Percentiles rank a stretch among this genome's conserved stretches.
Evolutionary conservation across 2,797 vertebrate genomes (phyloP).

Genomic region (Betta splendens): DNA sequence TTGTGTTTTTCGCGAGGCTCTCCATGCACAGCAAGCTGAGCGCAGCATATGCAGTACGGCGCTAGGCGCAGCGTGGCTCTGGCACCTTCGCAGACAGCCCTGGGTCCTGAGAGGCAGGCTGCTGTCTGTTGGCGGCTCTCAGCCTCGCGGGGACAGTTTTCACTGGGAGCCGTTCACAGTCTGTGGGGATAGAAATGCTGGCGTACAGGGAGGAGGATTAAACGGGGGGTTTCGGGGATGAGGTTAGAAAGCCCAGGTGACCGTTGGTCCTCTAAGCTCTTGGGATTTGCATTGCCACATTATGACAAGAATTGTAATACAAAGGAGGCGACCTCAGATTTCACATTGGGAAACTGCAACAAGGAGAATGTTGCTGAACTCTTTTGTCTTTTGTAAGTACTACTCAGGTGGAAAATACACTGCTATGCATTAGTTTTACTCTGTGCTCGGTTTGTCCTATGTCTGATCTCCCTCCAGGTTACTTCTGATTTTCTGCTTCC

Average conservation of each 20-base stretch:
- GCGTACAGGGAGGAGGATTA: constrained; percentile 58
- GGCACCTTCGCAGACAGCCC: constrained; percentile 71
- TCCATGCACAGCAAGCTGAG: constrained; percentile 74
- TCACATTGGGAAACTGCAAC: constrained; percentile 55
- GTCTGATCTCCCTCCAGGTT: constrained; percentile 50
- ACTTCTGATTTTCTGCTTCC: constrained; percentile 57
- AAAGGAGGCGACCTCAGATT: constrained; percentile 60
- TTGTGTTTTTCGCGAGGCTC: constrained; percentile 63
- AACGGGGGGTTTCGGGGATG: constrained; percentile 65
- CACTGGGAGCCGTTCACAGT: constrained; percentile 73
- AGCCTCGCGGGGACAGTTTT: constrained; percentile 73
- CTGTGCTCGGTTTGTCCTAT: constrained; percentile 67
- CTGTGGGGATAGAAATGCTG: constrained; percentile 71
- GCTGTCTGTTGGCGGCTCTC: constrained; percentile 73
- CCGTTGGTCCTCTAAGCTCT: constrained; percentile 53
- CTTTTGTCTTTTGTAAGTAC: constrained; percentile 74
- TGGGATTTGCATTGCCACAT: constrained; percentile 56
- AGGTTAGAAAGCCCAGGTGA: constrained; percentile 61
- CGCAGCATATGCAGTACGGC: constrained; percentile 74
- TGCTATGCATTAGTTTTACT: constrained; percentile 78
- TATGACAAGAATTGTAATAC: constrained; percentile 52
- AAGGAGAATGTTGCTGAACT: constrained; percentile 67
- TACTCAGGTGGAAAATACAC: constrained; percentile 85
- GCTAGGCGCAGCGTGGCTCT: constrained; percentile 73
- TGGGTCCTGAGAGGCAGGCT: constrained; percentile 73